Conservation (phyloP, 1,140 invertebrate genomes). For the Brachystomella parvula region DNA sequence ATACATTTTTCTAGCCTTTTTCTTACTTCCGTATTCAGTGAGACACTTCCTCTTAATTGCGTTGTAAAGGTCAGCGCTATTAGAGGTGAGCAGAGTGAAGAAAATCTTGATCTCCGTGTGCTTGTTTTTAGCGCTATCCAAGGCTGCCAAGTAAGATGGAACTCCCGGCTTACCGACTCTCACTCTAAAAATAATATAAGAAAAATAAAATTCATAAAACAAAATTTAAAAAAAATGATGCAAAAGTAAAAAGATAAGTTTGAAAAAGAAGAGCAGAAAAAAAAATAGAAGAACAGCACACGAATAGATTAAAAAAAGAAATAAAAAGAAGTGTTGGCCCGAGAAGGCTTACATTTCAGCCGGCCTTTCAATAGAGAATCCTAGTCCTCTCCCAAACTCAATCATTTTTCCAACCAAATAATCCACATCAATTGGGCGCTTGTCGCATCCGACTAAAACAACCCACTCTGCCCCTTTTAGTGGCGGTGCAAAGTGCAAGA, state of each 20-base stretch:
- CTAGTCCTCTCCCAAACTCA: not conserved
- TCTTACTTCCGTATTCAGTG: constrained; percentile 49
- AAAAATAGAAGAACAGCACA: no score
- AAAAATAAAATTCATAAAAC: no score
- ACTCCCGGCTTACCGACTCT: not conserved
- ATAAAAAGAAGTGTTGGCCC: not conserved
- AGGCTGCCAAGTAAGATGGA: not conserved
- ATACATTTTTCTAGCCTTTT: not conserved
- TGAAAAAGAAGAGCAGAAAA: no score
- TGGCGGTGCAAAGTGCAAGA: not conserved
- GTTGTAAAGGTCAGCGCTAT: constrained; percentile 61
- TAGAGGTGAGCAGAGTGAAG: constrained; percentile 58
- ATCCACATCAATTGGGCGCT: not conserved
- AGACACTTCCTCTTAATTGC: constrained; percentile 77
- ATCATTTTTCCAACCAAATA: not conserved
- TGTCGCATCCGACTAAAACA: no score
- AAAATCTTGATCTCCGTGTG: constrained; percentile 51
- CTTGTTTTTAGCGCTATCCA: not conserved
- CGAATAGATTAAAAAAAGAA: no score
- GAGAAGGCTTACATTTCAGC: not conserved
- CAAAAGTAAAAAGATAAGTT: no score
- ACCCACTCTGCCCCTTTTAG: not conserved
- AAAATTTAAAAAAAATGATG: no score
- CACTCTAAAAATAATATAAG: not conserved
- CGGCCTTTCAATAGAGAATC: not conserved